Evolutionary conservation across 1,140 invertebrate genomes (phyloP).

Genomic region (Megathymus violae): DNA sequence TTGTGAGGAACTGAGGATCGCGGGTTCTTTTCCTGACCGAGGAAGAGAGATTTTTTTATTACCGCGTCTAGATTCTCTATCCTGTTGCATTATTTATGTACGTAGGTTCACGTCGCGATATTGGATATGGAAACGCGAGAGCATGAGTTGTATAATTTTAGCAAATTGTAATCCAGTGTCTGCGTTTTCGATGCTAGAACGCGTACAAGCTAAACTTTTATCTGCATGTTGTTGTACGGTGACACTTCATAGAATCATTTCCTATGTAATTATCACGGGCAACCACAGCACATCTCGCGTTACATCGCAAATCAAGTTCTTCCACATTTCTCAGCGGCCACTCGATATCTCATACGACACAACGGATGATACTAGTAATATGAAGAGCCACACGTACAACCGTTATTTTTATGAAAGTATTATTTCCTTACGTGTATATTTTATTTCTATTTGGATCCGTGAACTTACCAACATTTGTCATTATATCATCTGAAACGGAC

Average conservation of each 20-base stretch:
- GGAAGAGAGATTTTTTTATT: too few relatives aligned
- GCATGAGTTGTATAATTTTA: too few relatives aligned
- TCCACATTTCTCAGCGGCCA: not conserved
- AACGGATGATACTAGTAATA: slow-evolving; percentile 14
- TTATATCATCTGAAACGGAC: too few relatives aligned
- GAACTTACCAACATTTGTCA: too few relatives aligned
- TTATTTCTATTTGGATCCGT: not conserved
- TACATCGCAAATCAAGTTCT: slow-evolving; percentile 14
- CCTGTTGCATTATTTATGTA: too few relatives aligned
- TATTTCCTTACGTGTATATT: not conserved
- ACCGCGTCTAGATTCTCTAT: too few relatives aligned
- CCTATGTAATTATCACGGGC: slow-evolving; percentile 23
- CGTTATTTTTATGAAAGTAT: not conserved
- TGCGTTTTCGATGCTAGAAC: not conserved
- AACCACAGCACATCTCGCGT: slow-evolving; percentile 10
- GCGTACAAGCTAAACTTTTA: not conserved
- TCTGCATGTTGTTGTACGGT: slow-evolving; percentile 4
- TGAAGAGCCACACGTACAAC: not conserved
- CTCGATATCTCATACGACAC: not conserved
- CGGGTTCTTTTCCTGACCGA: too few relatives aligned
- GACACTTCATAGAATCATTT: slow-evolving; percentile 20
- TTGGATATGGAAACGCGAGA: too few relatives aligned
- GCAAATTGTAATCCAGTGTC: slow-evolving; percentile 4
- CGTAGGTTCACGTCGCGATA: too few relatives aligned
- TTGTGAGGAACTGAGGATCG: too few relatives aligned